Percentiles rank a stretch among this genome's conserved stretches.
phyloP scores from a whole-genome alignment of 2,113 vertebrate genomes.

The Aix galericulata region DNA sequence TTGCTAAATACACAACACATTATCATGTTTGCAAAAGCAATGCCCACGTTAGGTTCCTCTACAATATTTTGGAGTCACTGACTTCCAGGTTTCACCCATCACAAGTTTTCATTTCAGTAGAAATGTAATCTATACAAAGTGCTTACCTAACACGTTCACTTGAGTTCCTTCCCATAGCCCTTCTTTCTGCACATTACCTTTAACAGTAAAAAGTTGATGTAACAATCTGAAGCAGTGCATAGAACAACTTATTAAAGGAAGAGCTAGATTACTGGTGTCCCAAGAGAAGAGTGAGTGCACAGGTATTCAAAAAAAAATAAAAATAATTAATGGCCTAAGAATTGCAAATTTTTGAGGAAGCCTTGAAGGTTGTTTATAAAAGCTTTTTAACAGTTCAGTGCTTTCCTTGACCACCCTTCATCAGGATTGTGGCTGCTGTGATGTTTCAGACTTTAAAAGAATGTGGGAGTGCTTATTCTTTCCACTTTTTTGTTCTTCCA shows the following conservation, averaged over 20 bases:
- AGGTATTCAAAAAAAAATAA: background rate
- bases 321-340: background rate
- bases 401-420: background rate
- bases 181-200: background rate
- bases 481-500: background rate
- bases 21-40: background rate
- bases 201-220: background rate
- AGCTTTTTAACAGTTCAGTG: background rate
- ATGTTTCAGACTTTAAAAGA: background rate
- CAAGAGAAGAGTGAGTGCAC: background rate
- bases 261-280: background rate
- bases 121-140: background rate
- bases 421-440: background rate
- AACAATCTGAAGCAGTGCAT: background rate
- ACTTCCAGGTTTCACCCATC: background rate
- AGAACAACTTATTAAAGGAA: background rate
- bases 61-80: fast-evolving
- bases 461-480: background rate
- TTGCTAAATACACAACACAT: background rate
- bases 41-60: background rate
- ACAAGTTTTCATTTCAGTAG: background rate
- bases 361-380: background rate
- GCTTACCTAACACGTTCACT: background rate
- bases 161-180: background rate
- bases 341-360: background rate